phyloP scores from a whole-genome alignment of 2,113 vertebrate species.

The Colistium nudipinnis region DNA sequence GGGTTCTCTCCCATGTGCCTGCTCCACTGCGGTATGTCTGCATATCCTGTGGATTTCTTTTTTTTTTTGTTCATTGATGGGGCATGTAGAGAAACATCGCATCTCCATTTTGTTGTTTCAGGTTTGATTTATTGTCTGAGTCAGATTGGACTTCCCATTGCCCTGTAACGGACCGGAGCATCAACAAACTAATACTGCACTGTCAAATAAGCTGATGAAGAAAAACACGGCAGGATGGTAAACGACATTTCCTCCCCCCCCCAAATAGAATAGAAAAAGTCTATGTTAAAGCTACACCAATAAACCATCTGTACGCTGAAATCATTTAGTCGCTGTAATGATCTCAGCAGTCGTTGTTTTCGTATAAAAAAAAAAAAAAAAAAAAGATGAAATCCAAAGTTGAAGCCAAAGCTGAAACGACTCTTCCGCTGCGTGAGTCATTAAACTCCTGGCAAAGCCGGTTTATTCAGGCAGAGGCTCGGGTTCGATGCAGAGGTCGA shows the following conservation, averaged over 20 bases:
- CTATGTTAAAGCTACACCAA: background rate
- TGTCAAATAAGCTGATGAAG: constrained; percentile 1
- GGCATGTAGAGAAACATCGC: constrained; percentile 7
- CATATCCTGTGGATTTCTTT: no score
- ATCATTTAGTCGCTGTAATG: background rate
- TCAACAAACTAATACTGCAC: constrained; percentile 21
- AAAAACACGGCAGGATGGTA: no score
- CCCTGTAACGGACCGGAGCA: constrained; percentile 9
- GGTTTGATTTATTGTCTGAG: constrained; percentile 44
- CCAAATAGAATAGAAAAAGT: background rate
- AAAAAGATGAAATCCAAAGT: background rate
- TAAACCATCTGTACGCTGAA: background rate
- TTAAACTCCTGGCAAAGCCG: background rate
- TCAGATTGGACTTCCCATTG: constrained; percentile 10
- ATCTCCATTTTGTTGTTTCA: constrained; percentile 37
- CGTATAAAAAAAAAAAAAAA: no score
- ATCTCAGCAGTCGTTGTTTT: background rate
- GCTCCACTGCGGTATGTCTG: no score
- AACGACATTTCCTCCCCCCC: background rate
- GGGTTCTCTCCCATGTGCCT: no score
- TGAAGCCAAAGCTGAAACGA: background rate
- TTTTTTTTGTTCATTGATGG: no score
- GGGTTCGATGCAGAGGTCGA: no score
- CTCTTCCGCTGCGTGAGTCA: background rate
- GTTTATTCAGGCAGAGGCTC: no score